phyloP scores from a whole-genome alignment of 2,888 invertebrate genomes.

The Rhorus exstirpatorius region DNA sequence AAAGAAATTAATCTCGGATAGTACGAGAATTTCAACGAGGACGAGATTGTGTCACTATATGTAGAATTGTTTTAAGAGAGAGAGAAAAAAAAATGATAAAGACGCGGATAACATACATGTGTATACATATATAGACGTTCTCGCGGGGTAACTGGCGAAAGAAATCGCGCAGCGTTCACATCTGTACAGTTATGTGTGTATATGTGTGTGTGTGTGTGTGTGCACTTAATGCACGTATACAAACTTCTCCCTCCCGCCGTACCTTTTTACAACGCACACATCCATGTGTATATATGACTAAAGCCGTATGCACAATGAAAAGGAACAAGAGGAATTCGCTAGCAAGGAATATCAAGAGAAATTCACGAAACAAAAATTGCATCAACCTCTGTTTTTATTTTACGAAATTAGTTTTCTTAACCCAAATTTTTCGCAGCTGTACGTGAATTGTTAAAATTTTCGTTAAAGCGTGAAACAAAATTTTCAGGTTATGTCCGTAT shows the following conservation, averaged over 20 bases:
- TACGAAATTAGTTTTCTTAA: too few species aligned
- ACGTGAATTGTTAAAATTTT: background rate
- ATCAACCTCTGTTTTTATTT: too few species aligned
- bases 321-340: background rate
- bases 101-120: slow-evolving; percentile 36
- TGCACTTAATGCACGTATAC: slow-evolving; percentile 30
- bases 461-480: too few species aligned
- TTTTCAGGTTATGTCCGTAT: slow-evolving; percentile 5
- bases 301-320: slow-evolving; percentile 8
- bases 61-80: slow-evolving; percentile 3
- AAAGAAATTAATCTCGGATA: background rate
- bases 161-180: slow-evolving; percentile 55
- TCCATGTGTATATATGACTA: slow-evolving; percentile 2
- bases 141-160: slow-evolving; percentile 43
- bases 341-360: too few species aligned
- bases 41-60: slow-evolving; percentile 14
- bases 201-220: slow-evolving; percentile 17
- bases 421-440: background rate
- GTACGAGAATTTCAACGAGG: slow-evolving; percentile 23
- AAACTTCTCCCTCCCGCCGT: slow-evolving; percentile 15
- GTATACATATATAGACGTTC: slow-evolving; percentile 14
- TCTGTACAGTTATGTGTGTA: slow-evolving; percentile 46
- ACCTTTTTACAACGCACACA: slow-evolving; percentile 30
- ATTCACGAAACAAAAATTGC: too few species aligned
- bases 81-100: slow-evolving; percentile 36